Conservation (phyloP, 2,888 invertebrate species). For the Ethmia dodecea region DNA sequence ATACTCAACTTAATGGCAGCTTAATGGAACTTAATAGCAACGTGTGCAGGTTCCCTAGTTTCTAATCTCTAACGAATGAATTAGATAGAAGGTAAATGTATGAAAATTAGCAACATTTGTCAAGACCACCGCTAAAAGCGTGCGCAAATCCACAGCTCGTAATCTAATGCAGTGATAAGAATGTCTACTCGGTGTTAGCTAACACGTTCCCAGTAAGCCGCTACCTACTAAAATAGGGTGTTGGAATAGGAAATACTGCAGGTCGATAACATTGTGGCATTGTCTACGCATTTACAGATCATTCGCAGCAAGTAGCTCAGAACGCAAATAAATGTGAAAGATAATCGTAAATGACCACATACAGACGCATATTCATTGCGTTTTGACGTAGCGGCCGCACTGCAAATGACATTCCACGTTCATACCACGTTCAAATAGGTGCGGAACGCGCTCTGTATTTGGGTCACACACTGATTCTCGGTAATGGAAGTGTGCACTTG, state of each 20-base stretch:
- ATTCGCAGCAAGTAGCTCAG: slow-evolving; percentile 36
- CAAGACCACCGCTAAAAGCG: slow-evolving; percentile 29
- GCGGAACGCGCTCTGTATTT: slow-evolving; percentile 47
- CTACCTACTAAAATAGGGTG: slow-evolving; percentile 20
- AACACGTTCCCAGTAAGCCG: slow-evolving; percentile 31
- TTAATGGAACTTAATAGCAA: slow-evolving; percentile 10
- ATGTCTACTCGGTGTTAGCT: slow-evolving; percentile 34
- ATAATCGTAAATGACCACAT: slow-evolving; percentile 43
- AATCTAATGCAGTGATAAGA: slow-evolving; percentile 44
- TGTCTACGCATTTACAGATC: slow-evolving; percentile 27
- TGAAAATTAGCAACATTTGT: slow-evolving; percentile 28
- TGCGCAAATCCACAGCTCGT: slow-evolving; percentile 32
- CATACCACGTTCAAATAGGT: slow-evolving; percentile 55
- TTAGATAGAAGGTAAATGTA: slow-evolving; percentile 24
- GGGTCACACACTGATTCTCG: slow-evolving; percentile 62
- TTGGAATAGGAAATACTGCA: slow-evolving; percentile 32
- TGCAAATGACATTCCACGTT: slow-evolving; percentile 62
- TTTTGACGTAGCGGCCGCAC: slow-evolving; percentile 53
- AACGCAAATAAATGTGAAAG: slow-evolving; percentile 50
- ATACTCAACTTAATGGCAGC: too few species aligned
- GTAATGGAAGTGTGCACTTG: slow-evolving; percentile 58
- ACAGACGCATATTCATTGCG: slow-evolving; percentile 47
- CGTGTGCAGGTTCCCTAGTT: slow-evolving; percentile 17
- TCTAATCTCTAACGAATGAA: slow-evolving; percentile 26
- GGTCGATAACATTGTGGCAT: slow-evolving; percentile 37